These are phyloP conservation scores for Standfussiana lucernea DNA, from an alignment of 2,888 invertebrate genomes.

Conservation along the genomic window DNA sequence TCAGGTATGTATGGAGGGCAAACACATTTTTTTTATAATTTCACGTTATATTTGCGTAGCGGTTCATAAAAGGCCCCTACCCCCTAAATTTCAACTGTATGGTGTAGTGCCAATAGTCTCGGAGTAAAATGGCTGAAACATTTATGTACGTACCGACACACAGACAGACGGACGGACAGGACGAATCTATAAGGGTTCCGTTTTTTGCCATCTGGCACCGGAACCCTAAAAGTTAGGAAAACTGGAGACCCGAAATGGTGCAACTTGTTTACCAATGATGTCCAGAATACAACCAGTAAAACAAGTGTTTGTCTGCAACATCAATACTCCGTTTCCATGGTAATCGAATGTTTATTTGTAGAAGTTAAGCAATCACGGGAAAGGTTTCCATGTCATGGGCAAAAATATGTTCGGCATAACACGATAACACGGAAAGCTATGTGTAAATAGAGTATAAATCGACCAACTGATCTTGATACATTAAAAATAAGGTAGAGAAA, in stretches of 20 bases:
- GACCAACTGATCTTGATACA: not conserved
- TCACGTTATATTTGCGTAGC: no score
- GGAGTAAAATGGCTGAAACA: no score
- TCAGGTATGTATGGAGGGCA: no score
- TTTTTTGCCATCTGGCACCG: no score
- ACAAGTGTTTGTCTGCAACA: conserved; percentile 1
- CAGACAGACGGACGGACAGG: no score
- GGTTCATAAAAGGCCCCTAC: no score
- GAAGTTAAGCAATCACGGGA: conserved; percentile 24
- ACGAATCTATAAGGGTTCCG: no score
- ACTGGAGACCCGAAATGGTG: not conserved
- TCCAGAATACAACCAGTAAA: not conserved
- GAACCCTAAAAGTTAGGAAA: not conserved
- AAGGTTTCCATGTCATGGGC: conserved; percentile 42
- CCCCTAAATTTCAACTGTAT: no score
- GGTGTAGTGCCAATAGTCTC: no score
- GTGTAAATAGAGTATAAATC: not conserved
- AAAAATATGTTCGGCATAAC: conserved; percentile 39
- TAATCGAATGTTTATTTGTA: conserved; percentile 37
- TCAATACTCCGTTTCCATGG: conserved; percentile 26
- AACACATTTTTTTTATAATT: no score
- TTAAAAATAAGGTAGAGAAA: not conserved
- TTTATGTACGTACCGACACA: no score
- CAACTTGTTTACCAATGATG: not conserved
- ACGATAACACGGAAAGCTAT: conserved; percentile 35